phyloP scores from a whole-genome alignment of 2,113 vertebrate species.

The Ancistrus triradiatus region DNA sequence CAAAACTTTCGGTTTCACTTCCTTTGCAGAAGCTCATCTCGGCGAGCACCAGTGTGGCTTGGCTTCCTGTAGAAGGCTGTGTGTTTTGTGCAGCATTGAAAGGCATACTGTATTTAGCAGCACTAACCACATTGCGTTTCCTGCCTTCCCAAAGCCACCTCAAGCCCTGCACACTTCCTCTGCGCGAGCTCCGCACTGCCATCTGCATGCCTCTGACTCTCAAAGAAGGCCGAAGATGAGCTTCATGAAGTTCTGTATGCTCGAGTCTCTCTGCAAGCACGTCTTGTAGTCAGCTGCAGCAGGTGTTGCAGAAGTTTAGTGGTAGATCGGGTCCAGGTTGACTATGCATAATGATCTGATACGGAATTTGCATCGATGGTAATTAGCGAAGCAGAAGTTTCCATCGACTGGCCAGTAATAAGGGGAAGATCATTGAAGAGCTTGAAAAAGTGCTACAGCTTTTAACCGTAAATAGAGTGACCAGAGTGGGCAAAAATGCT shows the following conservation, averaged over 20 bases:
- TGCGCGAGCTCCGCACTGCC: not conserved
- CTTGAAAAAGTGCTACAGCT: too few relatives aligned
- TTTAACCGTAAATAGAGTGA: too few relatives aligned
- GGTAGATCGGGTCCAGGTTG: too few relatives aligned
- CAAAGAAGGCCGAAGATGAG: not conserved
- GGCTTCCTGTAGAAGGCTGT: conserved; percentile 58
- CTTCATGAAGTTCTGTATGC: not conserved
- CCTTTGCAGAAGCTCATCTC: conserved; percentile 26
- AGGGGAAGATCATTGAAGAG: too few relatives aligned
- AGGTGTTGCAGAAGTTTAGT: too few relatives aligned
- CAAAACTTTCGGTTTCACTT: conserved; percentile 45
- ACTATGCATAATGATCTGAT: too few relatives aligned
- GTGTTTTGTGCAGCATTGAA: not conserved
- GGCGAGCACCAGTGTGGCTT: conserved; percentile 45
- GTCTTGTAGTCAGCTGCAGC: too few relatives aligned
- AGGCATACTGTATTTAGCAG: conserved; percentile 38
- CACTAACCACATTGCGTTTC: conserved; percentile 40
- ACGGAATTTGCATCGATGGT: too few relatives aligned
- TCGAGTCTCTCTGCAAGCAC: too few relatives aligned
- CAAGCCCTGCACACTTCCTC: conserved; percentile 33
- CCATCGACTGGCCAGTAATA: too few relatives aligned
- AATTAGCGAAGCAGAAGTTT: too few relatives aligned
- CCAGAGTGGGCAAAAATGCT: too few relatives aligned
- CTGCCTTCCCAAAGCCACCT: conserved; percentile 43
- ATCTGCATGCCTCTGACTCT: conserved; percentile 13